A percentile compares a stretch with the other conserved stretches of the same genome.
Conservation (phyloP, 2,888 invertebrate species). For the Amblyjoppa fuscipennis region DNA sequence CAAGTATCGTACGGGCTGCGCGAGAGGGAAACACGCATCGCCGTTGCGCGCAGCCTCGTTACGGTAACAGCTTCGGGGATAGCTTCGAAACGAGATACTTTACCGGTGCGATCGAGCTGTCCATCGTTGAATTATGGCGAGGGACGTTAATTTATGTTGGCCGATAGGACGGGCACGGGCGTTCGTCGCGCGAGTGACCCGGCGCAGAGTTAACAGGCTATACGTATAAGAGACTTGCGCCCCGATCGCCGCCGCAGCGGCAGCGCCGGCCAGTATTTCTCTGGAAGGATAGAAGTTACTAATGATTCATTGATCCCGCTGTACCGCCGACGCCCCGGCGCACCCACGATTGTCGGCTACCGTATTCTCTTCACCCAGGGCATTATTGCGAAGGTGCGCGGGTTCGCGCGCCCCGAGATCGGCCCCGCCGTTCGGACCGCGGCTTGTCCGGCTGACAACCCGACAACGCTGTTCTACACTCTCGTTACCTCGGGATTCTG, state of each 20-base stretch:
- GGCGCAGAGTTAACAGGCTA: slow-evolving; percentile 25
- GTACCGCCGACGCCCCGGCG: slow-evolving; percentile 60
- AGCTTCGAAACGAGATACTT: slow-evolving; percentile 49
- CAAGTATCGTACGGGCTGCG: slow-evolving; percentile 37
- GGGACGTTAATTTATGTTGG: slow-evolving; percentile 77
- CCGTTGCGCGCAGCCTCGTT: slow-evolving; percentile 17
- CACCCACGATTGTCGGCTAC: slow-evolving; percentile 63
- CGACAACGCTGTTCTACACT: slow-evolving; percentile 23
- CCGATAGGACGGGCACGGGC: slow-evolving; percentile 58
- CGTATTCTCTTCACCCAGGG: slow-evolving; percentile 58
- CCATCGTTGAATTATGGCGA: slow-evolving; percentile 77
- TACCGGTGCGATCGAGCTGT: slow-evolving; percentile 58
- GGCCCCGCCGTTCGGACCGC: slow-evolving; percentile 13
- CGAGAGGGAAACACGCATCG: slow-evolving; percentile 24
- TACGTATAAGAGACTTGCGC: not conserved
- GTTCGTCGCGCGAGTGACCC: slow-evolving; percentile 45
- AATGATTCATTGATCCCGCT: slow-evolving; percentile 78
- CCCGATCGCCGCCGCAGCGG: slow-evolving; percentile 24
- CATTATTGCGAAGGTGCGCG: slow-evolving; percentile 51
- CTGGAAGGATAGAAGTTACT: slow-evolving; percentile 57
- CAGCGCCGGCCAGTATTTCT: slow-evolving; percentile 7
- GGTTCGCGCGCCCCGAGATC: slow-evolving; percentile 31
- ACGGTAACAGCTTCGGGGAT: slow-evolving; percentile 29
- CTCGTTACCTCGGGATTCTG: not conserved
- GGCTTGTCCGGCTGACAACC: slow-evolving; percentile 42